Conservation (phyloP, 2,797 vertebrate genomes). For the Pterois miles region DNA sequence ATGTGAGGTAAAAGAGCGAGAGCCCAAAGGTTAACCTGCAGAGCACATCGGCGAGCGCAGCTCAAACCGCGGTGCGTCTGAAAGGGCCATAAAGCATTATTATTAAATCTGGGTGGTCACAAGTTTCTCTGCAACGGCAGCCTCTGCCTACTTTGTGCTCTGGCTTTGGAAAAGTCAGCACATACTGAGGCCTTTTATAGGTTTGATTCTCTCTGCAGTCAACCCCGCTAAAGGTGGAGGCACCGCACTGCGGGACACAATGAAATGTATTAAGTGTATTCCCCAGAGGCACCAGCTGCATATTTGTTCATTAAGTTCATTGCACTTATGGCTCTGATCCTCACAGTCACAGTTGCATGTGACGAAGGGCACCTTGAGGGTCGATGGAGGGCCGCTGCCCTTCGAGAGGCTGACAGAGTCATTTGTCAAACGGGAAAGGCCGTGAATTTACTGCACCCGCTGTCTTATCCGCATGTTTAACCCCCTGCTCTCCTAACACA, state of each 20-base stretch:
- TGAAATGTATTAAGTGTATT: conserved; percentile 31
- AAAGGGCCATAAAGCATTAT: not conserved
- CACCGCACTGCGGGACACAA: conserved; percentile 13
- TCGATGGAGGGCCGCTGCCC: conserved; percentile 60
- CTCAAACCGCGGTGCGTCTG: not conserved
- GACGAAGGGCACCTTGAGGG: conserved; percentile 80
- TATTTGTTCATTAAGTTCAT: conserved; percentile 44
- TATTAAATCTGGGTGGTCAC: not conserved
- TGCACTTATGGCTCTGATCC: conserved; percentile 34
- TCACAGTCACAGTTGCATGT: conserved; percentile 5
- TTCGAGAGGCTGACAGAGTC: conserved; percentile 76
- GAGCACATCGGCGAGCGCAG: no score
- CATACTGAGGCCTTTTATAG: conserved; percentile 14
- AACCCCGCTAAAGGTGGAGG: conserved; percentile 7
- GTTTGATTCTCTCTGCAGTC: conserved; percentile 15
- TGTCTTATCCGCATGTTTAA: conserved; percentile 68
- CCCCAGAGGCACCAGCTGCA: conserved; percentile 30
- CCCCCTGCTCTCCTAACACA: conserved; percentile 40
- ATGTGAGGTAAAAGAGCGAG: not conserved
- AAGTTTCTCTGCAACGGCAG: not conserved
- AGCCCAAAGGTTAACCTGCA: not conserved
- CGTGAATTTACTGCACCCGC: conserved; percentile 65
- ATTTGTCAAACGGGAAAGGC: conserved; percentile 79
- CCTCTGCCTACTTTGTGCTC: not conserved
- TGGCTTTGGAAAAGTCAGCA: conserved; percentile 11